Conservation (phyloP, 2,113 vertebrate species). For the Chloropsis cyanopogon region DNA sequence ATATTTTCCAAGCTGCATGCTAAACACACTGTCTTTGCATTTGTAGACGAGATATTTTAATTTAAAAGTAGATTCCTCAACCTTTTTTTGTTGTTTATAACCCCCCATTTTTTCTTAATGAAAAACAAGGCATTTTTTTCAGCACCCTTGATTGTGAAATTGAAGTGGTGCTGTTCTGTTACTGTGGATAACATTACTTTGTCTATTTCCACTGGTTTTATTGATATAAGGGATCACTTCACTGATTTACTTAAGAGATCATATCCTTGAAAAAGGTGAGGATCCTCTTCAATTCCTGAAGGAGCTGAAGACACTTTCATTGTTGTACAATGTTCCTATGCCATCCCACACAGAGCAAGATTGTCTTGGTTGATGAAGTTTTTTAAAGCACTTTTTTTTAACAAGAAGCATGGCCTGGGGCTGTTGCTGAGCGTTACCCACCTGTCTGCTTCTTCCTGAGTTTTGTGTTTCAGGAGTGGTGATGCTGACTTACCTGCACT, state of each 20-base stretch:
- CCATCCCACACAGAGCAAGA: not conserved
- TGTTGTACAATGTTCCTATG: not conserved
- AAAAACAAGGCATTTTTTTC: not conserved
- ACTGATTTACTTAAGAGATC: not conserved
- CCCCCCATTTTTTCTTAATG: fast-evolving
- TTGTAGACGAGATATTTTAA: not conserved
- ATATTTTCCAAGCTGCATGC: not conserved
- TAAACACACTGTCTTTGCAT: not conserved
- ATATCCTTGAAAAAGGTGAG: not conserved
- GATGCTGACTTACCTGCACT: not conserved
- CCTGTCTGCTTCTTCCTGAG: not conserved
- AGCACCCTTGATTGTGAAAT: not conserved
- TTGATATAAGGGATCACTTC: not conserved
- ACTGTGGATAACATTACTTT: not conserved
- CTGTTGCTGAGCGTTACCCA: not conserved
- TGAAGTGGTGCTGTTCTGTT: not conserved
- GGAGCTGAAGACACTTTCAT: not conserved
- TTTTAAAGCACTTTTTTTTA: not conserved
- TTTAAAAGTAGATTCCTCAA: not conserved
- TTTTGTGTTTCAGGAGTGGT: not conserved
- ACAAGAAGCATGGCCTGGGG: not conserved
- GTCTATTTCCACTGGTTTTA: not conserved
- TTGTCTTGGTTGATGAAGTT: not conserved
- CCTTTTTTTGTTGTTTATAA: not conserved
- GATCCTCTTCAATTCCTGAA: not conserved